Base-by-base conservation (phyloP, 2,113 vertebrate genomes). In the Dipodomys spectabilis region DNA sequence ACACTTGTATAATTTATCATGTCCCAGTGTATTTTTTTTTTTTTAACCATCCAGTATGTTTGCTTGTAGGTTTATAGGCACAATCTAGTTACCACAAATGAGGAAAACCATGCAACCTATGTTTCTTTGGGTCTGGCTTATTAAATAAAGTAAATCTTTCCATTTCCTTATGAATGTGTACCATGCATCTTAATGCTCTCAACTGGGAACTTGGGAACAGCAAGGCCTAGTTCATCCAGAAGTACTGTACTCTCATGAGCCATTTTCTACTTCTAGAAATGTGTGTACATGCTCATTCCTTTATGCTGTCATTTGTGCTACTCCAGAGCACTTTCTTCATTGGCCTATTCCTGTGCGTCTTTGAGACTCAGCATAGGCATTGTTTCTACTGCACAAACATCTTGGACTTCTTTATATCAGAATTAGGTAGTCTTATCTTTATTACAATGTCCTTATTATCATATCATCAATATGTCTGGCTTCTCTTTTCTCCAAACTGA, bases 401-500 rank as follows among this genome's bases (percentile, higher is more conserved):
- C 25, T 88, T 57, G 71, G 28, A 57, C n/a, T 71, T 85, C 8
- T 71, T 30, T 23, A 39, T 28, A 18, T 82, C 32, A 82, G 71
- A 68, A 68, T 88, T 82, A 35, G 44, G 23, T 67, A 80, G 30
- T 82, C 32, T 87, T 35, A 6, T 73, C 28, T 95, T 87, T 68
- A 82, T 35, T 92, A 68, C 9, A 49, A 8, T 27, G 7, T 79
- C 64, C 25, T 82, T 39, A 67, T 0, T 87, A 23, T 32, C 2
- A 81, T 27, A 53, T 74, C 73, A 0, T 64, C 23, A 45, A 67
- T 64, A 20, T 64, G 6, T 74, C 30, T 35, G 69, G 5, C 8
- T 72, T 67, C 12, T 35, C 62, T 75, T 45, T 65, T 25, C 18
- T 89, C 23, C 19, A 88, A 72, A 89, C 65, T 20, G 32, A 82